Evolutionary conservation across 2,797 vertebrate species (phyloP), one percentile per base, ranked within the genome.

Genomic region (Mus caroli): DNA sequence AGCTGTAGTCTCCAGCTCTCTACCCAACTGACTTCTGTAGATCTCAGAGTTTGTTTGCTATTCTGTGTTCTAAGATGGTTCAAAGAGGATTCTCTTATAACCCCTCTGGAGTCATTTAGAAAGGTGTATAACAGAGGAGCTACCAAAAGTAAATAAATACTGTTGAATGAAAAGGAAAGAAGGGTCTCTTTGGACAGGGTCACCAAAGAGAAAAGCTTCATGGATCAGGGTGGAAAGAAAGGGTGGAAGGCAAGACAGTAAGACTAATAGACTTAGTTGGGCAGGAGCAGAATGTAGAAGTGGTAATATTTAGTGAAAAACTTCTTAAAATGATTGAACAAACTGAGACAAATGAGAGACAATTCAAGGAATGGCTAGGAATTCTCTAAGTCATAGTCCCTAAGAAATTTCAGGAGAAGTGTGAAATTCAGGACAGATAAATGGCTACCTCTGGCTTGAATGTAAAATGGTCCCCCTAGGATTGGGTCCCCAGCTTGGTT

Each of bases 151-250:
- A 78, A 75, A 75, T 56, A 78, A 75, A 69, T 77, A 71, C 24
- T 46, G n/a, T 34, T 88, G 64, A 71, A 58, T 6, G 28, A 0
- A 20, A 1, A 73, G 52, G 73, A 50, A 9, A 54, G 1, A 83
- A 26, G 10, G 20, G 14, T 84, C 1, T 64, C 85, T 58, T 37
- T 5, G 56, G 34, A n/a, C 19, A 43, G 0, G 7, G 22, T 54
- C 14, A 22, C 2, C 0, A 6, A 28, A 2, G 34, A 86, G 31
- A 15, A 82, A 77, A 76, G 26, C 5, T 60, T 79, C n/a, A 75
- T 12, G 46, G n/a, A 20, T 34, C 17, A 90, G 37, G n/a, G n/a
- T 13, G 7, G 0, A 1, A 11, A 2, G 31, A 56, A 0, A 19
- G 31, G 56, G 7, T 4, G 0, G 28, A 50, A 52, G 14, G 10